Conservation (phyloP, 2,113 vertebrate species). For the Halichoerus grypus region DNA sequence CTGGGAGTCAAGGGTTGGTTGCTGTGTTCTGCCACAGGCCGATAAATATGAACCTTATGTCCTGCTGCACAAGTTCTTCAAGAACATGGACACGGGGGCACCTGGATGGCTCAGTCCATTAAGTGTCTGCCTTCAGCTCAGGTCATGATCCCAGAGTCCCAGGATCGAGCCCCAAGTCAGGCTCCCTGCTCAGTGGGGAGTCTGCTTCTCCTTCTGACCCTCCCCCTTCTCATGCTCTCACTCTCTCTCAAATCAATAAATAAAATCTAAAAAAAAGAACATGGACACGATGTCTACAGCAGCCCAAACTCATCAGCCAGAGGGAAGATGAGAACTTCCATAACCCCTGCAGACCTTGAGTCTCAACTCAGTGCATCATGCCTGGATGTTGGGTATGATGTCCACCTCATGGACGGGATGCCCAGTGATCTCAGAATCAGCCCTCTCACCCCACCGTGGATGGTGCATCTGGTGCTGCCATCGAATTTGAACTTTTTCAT, state of each 20-base stretch:
- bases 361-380: background rate
- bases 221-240: background rate
- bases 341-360: background rate
- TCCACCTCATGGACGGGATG: accelerated
- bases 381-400: background rate
- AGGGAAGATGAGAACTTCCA: background rate
- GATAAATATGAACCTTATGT: background rate
- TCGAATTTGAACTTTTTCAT: background rate
- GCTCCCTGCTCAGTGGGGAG: background rate
- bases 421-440: background rate
- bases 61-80: background rate
- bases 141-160: background rate
- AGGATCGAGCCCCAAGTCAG: background rate
- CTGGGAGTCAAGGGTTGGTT: background rate
- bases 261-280: background rate
- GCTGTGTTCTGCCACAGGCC: background rate
- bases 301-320: background rate
- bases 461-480: accelerated
- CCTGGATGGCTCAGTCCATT: background rate
- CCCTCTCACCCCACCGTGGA: too few species aligned
- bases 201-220: background rate
- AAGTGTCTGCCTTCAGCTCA: background rate
- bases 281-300: accelerated
- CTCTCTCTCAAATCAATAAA: background rate
- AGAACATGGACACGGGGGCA: background rate